phyloP scores from a whole-genome alignment of 2,113 vertebrate genomes.

The Platysternon megacephalum region DNA sequence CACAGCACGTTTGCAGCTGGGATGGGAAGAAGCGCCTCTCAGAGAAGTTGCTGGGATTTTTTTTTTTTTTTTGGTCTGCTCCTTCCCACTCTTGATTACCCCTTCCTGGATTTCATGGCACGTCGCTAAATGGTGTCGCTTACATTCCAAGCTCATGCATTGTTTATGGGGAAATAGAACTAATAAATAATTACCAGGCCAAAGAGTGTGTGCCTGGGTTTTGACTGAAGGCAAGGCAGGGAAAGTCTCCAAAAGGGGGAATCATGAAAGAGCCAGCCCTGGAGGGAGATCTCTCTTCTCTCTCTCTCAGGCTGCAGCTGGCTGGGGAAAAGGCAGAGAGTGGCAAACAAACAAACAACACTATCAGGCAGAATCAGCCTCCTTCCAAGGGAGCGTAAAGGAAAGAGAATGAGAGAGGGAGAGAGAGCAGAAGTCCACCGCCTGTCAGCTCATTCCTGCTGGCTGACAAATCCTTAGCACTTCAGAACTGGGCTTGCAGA shows the following conservation, averaged over 20 bases:
- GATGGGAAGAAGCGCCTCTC: no score
- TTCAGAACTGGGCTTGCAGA: background rate
- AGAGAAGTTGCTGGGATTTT: no score
- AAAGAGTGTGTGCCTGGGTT: conserved; percentile 23
- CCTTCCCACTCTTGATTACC: background rate
- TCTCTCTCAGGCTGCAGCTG: background rate
- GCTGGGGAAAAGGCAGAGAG: background rate
- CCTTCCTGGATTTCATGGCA: conserved; percentile 5
- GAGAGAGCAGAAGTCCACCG: background rate
- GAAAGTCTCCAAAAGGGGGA: conserved; percentile 34
- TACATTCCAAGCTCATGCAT: conserved; percentile 38
- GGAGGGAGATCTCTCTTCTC: background rate
- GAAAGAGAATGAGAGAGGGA: background rate
- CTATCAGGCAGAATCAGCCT: background rate
- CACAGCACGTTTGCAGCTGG: no score
- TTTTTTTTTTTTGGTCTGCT: background rate
- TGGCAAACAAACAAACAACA: no score
- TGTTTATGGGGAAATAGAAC: conserved; percentile 49
- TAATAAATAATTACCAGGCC: conserved; percentile 61
- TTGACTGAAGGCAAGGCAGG: conserved; percentile 60
- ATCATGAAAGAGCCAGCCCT: no score
- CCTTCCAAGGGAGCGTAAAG: background rate
- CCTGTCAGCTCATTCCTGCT: background rate
- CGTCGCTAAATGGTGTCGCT: conserved; percentile 60
- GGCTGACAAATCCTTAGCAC: background rate